Evolutionary conservation across 1,140 invertebrate genomes (phyloP).

Genomic region (Drosophila triauraria): DNA sequence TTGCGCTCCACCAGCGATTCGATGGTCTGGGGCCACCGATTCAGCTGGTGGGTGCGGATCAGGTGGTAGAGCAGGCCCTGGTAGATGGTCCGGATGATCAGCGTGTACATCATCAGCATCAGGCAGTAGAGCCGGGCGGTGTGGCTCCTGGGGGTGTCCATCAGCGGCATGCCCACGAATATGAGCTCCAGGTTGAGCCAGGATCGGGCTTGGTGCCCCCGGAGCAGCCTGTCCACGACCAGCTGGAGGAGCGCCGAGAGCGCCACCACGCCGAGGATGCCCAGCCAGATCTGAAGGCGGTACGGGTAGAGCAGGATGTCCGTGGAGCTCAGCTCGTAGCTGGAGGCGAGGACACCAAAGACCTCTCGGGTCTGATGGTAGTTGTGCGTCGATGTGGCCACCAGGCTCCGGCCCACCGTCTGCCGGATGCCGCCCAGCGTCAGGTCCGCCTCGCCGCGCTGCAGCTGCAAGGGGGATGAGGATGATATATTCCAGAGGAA

Average conservation of each 20-base stretch:
- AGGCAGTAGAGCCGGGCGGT: slow-evolving; percentile 59
- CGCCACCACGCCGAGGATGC: slow-evolving; percentile 37
- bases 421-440: slow-evolving; percentile 59
- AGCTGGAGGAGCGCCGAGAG: slow-evolving; percentile 46
- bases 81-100: slow-evolving; percentile 72
- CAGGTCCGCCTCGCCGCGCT: slow-evolving; percentile 44
- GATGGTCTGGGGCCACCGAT: slow-evolving; percentile 55
- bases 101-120: slow-evolving; percentile 58
- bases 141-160: slow-evolving; percentile 17
- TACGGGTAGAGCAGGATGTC: slow-evolving; percentile 67
- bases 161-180: slow-evolving; percentile 67
- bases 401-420: slow-evolving; percentile 34
- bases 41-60: slow-evolving; percentile 63
- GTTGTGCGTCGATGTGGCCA: slow-evolving; percentile 59
- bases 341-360: slow-evolving; percentile 41
- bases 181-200: slow-evolving; percentile 51
- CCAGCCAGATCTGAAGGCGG: slow-evolving; percentile 53
- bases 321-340: slow-evolving; percentile 57
- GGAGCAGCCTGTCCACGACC: slow-evolving; percentile 33
- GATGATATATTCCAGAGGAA: no score
- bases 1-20: slow-evolving; percentile 53
- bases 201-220: neutral
- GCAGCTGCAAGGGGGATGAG: slow-evolving; percentile 24
- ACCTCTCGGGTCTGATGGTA: slow-evolving; percentile 61
- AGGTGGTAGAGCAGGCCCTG: slow-evolving; percentile 71